phyloP scores from a whole-genome alignment of 2,888 invertebrate species.

The Apamea crenata region DNA sequence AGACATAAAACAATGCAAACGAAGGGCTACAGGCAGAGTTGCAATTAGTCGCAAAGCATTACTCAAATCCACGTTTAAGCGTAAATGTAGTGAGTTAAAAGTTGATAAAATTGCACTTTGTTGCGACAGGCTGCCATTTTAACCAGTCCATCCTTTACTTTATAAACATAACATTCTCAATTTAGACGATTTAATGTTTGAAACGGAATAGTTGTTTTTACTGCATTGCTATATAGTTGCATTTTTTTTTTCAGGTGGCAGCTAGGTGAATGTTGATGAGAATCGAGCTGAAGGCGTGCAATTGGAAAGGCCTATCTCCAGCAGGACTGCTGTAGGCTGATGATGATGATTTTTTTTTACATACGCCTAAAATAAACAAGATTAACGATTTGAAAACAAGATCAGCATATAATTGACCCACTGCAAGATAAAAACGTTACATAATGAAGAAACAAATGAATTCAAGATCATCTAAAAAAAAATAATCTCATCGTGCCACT shows the following conservation, averaged over 20 bases:
- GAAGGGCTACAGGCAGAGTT: constrained; percentile 30
- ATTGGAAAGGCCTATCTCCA: neutral
- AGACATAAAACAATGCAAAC: constrained; percentile 37
- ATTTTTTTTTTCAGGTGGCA: neutral
- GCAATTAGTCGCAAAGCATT: constrained; percentile 53
- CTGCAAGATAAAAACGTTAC: neutral
- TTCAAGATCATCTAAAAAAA: neutral
- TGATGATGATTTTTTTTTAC: neutral
- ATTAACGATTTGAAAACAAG: neutral
- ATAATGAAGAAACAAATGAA: neutral
- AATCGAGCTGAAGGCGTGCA: too few species aligned
- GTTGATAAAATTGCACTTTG: constrained; percentile 49
- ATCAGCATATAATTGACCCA: neutral
- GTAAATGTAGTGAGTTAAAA: constrained; percentile 39
- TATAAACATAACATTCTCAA: neutral
- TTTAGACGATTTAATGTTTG: neutral
- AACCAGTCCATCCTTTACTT: neutral
- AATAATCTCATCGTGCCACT: neutral
- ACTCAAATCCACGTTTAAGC: constrained; percentile 28
- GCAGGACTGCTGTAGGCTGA: neutral
- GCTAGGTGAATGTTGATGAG: too few species aligned
- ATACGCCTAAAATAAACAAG: neutral
- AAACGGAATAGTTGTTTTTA: neutral
- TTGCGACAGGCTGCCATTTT: constrained; percentile 7
- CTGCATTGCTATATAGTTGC: too few species aligned